Evolutionary conservation across 2,888 invertebrate species (phyloP), one percentile per base, ranked within the genome.

Genomic region (Anodontia alba): DNA sequence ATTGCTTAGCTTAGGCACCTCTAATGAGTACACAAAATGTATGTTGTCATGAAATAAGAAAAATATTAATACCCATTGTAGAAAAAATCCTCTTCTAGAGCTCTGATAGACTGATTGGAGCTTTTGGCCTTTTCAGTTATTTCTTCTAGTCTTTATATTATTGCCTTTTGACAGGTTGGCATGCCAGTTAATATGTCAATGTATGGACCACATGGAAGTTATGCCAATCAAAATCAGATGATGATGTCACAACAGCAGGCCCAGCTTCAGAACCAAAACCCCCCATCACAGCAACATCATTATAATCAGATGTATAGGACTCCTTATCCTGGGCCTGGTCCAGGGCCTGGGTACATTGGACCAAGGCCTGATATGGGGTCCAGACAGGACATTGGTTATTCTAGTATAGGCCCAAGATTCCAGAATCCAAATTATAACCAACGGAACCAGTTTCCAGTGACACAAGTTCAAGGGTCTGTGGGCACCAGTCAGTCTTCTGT

Each of bases 241-340:
- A 42, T 42, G 42, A 42, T 69, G 69, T 43, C 69, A 69, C 74
- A 67, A 46, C 43, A 31, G 29, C 66, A 29, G 33, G 10, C 33
- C 12, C n/a, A 23, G 10, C 20, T 5, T n/a, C 68, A 67, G 17
- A 46, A n/a, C 20, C 43, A 20, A 49, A 15, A 66, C 29, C 62
- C 12, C 31, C 23, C 46, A 66, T n/a, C 54, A 17, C 66, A 67
- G 70, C 1, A 73, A 38, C 68, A 67, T 23, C 54, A 38, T 57
- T 69, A 36, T 51, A 42, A 43, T 49, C 51, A 62, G 20, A 73
- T 75, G 38, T 70, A 73, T 20, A 76, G 69, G 29, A 68, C 68
- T 57, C 69, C 49, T 29, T 81, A 74, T n/a, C 62, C 68, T n/a
- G 74, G 73, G 15, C 75, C 76, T 51, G 77, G 80, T 0, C 76